phyloP scores from a whole-genome alignment of 35 echinoderm and acorn worm species.

The Anneissia japonica region DNA sequence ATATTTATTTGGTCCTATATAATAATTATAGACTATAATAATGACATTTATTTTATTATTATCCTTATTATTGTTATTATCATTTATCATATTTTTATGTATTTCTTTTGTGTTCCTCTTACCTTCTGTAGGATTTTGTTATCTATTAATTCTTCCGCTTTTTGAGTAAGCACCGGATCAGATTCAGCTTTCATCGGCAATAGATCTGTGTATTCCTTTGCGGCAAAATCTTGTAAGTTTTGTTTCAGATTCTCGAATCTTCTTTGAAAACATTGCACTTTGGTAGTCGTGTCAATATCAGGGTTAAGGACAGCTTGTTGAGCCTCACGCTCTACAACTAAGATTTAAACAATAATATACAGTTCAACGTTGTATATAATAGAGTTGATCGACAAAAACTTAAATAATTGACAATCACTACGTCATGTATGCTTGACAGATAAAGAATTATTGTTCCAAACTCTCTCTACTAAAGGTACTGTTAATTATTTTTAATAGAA shows the following conservation, averaged over 20 bases:
- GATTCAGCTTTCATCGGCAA: slow-evolving; percentile 59
- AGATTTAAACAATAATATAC: not conserved
- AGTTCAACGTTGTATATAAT: too few species aligned
- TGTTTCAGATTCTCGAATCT: slow-evolving; percentile 59
- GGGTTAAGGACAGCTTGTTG: slow-evolving; percentile 24
- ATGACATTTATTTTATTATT: too few species aligned
- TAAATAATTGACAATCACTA: too few species aligned
- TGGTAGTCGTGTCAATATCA: not conserved
- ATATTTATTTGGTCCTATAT: too few species aligned
- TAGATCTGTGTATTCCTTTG: slow-evolving; percentile 87
- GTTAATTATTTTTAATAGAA: not conserved
- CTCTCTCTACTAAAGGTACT: not conserved
- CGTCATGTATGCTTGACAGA: not conserved
- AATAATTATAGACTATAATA: too few species aligned
- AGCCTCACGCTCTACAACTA: slow-evolving; percentile 67
- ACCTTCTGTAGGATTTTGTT: slow-evolving; percentile 56
- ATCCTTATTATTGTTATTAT: too few species aligned
- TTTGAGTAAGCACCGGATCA: slow-evolving; percentile 36
- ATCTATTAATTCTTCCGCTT: slow-evolving; percentile 52
- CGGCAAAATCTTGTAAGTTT: slow-evolving; percentile 70
- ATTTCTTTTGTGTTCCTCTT: too few species aligned
- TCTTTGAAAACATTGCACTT: slow-evolving; percentile 48
- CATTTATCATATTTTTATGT: too few species aligned
- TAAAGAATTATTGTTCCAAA: not conserved
- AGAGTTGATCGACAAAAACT: too few species aligned